A percentile compares a stretch with the other conserved stretches of the same genome.
Evolutionary conservation across 1,140 invertebrate genomes (phyloP).

Genomic region (Palaemon carinicauda): DNA sequence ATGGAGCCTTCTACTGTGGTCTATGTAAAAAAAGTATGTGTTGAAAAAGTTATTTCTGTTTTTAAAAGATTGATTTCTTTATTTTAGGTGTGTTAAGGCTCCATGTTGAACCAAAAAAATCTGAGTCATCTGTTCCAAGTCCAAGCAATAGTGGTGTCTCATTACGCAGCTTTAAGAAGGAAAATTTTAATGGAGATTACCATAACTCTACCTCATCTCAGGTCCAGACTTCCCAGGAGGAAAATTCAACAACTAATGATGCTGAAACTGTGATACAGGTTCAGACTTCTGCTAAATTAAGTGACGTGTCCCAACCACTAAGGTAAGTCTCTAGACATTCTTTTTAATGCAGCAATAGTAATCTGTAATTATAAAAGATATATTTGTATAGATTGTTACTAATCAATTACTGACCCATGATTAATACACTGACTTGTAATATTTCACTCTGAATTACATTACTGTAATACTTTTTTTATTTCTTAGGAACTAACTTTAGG

Average conservation of each 20-base stretch:
- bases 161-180: background rate
- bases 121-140: slow-evolving; percentile 10
- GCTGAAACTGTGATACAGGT: background rate
- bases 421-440: too few relatives aligned
- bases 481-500: too few relatives aligned
- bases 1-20: too few relatives aligned
- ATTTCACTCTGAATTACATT: too few relatives aligned
- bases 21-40: too few relatives aligned
- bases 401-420: too few relatives aligned
- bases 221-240: background rate
- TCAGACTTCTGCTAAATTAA: slow-evolving; percentile 5
- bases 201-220: background rate
- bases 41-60: too few relatives aligned
- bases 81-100: slow-evolving; percentile 43
- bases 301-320: slow-evolving; percentile 31
- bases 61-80: too few relatives aligned
- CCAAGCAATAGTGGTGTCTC: background rate
- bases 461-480: too few relatives aligned
- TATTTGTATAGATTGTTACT: too few relatives aligned
- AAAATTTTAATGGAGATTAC: slow-evolving; percentile 10
- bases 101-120: slow-evolving; percentile 46
- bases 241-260: background rate
- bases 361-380: too few relatives aligned
- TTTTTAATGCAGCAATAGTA: background rate
- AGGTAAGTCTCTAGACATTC: slow-evolving; percentile 5